Conservation (phyloP, 2,113 vertebrate genomes). For the Ptyas mucosa region DNA sequence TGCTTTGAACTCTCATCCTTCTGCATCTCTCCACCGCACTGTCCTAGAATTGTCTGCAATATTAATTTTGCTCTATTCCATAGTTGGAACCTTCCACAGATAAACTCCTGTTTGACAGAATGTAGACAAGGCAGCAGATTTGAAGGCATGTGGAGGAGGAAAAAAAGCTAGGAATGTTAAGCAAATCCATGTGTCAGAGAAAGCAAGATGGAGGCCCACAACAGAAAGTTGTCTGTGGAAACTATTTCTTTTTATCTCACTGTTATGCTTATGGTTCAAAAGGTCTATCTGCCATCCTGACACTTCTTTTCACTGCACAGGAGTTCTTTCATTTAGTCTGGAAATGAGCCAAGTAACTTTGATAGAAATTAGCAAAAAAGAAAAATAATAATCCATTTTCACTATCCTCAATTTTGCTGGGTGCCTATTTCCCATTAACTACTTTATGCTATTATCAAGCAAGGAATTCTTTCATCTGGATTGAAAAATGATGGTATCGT, state of each 20-base stretch:
- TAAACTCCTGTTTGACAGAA: neutral
- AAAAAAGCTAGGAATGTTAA: neutral
- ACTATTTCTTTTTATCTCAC: neutral
- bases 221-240: neutral
- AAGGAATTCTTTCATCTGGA: neutral
- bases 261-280: neutral
- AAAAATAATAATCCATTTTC: neutral
- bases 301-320: neutral
- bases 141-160: neutral
- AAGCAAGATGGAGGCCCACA: constrained; percentile 7
- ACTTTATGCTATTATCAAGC: neutral
- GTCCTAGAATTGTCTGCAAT: neutral
- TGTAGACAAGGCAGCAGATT: neutral
- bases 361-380: neutral
- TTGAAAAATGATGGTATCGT: neutral
- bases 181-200: neutral
- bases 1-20: constrained; percentile 4
- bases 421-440: neutral
- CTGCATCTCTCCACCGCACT: neutral
- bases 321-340: neutral
- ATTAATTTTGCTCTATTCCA: neutral
- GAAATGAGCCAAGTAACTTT: neutral
- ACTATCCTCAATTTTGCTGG: neutral
- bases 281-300: neutral
- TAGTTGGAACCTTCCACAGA: neutral